These are phyloP conservation scores for Rhyacophila brunnea DNA, from an alignment of 1,140 invertebrate genomes.

Conservation along the genomic window DNA sequence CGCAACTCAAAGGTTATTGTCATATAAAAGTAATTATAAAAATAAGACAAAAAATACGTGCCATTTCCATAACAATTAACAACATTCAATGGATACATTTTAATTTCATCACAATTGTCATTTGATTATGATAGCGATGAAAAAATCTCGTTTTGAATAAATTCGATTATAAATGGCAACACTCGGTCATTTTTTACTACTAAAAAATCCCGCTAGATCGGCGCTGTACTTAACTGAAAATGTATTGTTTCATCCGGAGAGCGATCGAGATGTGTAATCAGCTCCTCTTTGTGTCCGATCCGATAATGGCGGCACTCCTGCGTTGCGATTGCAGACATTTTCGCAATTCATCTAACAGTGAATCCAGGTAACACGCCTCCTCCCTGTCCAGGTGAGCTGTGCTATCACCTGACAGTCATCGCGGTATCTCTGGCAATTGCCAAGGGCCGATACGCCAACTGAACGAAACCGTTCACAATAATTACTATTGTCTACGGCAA, in stretches of 20 bases:
- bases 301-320: conserved; percentile 18
- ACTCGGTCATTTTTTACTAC: too few species aligned
- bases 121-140: too few species aligned
- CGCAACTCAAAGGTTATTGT: too few species aligned
- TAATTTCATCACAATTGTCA: too few species aligned
- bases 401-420: conserved; percentile 17
- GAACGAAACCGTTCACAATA: conserved; percentile 3
- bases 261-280: too few species aligned
- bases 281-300: conserved; percentile 18
- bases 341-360: conserved; percentile 26
- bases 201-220: too few species aligned
- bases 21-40: too few species aligned
- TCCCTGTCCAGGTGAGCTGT: conserved; percentile 16
- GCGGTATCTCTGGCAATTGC: neutral
- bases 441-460: conserved; percentile 3
- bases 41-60: too few species aligned
- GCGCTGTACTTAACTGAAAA: neutral
- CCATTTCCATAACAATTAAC: too few species aligned
- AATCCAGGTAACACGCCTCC: conserved; percentile 18
- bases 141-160: too few species aligned
- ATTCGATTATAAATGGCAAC: too few species aligned
- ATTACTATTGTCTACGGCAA: neutral
- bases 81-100: too few species aligned
- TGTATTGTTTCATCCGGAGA: conserved; percentile 6
- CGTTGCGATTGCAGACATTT: conserved; percentile 20